Evolutionary conservation across 2,888 invertebrate genomes (phyloP).

Genomic region (Lypha dubia): DNA sequence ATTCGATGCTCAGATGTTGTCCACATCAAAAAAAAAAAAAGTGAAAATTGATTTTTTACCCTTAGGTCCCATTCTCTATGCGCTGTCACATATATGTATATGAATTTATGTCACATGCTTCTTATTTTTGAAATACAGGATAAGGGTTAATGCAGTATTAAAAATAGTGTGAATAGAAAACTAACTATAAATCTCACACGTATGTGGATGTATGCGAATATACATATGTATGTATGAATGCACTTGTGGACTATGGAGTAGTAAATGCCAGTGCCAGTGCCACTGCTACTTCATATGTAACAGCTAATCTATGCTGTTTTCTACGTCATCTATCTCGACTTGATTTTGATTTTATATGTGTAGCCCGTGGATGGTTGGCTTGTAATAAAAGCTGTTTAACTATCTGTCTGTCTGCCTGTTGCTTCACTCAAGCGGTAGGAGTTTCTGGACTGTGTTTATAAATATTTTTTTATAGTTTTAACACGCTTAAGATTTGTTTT

Average conservation of each 20-base stretch:
- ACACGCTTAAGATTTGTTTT: conserved; percentile 59
- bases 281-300: conserved; percentile 15
- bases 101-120: no score
- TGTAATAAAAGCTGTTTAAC: conserved; percentile 21
- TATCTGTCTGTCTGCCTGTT: conserved; percentile 20
- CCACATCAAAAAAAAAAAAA: no score
- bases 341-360: not conserved
- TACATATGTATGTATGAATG: not conserved
- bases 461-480: conserved; percentile 38
- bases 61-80: no score
- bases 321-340: conserved; percentile 56
- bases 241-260: not conserved
- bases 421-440: conserved; percentile 52
- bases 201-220: not conserved
- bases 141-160: no score
- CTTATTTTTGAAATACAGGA: no score
- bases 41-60: no score
- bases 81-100: no score
- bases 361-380: conserved; percentile 21
- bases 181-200: conserved; percentile 42
- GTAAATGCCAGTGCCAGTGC: not conserved
- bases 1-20: no score
- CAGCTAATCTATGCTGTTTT: conserved; percentile 61
- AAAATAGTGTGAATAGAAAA: conserved; percentile 12
- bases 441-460: conserved; percentile 53